Conservation (phyloP, 2,797 vertebrate species). For the Platyrinchus mystaceus region DNA sequence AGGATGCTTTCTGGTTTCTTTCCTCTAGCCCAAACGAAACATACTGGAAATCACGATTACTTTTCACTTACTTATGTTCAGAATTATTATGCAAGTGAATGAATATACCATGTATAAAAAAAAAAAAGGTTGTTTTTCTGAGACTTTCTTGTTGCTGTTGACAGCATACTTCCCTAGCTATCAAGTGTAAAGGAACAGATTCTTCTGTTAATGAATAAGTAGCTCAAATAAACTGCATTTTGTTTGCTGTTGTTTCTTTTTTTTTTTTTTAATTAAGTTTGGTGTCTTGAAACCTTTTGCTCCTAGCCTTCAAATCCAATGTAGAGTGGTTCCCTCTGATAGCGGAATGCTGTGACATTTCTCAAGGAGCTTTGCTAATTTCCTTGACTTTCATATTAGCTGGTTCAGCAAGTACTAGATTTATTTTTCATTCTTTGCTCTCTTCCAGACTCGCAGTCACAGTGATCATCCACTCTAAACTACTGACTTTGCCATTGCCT, state of each 20-base stretch:
- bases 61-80: neutral
- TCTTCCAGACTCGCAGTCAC: neutral
- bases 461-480: neutral
- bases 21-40: neutral
- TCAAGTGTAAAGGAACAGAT: neutral
- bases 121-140: neutral
- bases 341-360: conserved; percentile 29
- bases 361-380: conserved; percentile 47
- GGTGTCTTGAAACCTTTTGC: neutral
- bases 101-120: neutral
- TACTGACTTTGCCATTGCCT: neutral
- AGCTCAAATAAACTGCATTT: neutral
- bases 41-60: neutral
- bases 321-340: neutral
- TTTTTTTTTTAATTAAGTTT: neutral
- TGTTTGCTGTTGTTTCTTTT: neutral
- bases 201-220: neutral
- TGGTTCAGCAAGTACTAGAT: conserved; percentile 32
- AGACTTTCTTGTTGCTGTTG: neutral
- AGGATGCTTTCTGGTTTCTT: neutral
- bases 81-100: neutral
- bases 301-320: neutral
- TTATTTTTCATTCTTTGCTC: conserved; percentile 10
- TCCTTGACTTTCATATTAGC: conserved; percentile 47
- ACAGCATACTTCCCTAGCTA: neutral